Conservation (phyloP, 1,140 invertebrate genomes). For the Muscidifurax raptorellus region DNA sequence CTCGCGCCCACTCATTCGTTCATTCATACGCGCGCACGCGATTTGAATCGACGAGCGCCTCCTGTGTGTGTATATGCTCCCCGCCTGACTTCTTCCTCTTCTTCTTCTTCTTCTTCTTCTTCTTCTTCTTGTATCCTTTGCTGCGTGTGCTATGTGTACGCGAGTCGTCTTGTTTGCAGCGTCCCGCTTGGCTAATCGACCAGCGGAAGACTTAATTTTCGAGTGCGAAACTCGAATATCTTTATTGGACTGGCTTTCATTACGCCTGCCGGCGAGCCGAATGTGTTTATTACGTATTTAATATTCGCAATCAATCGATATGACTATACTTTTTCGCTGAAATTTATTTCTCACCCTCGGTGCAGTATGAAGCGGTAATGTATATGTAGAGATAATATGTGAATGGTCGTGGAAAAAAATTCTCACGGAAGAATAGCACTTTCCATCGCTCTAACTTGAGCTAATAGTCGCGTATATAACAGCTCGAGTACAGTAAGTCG, state of each 20-base stretch:
- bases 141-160: not conserved
- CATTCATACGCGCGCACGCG: conserved; percentile 67
- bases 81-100: not conserved
- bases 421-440: not conserved
- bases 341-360: not conserved
- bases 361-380: no score
- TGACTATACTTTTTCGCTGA: not conserved
- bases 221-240: not conserved
- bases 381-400: no score
- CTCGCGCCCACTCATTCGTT: conserved; percentile 67
- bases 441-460: no score
- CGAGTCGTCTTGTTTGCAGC: not conserved
- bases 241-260: not conserved
- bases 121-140: not conserved
- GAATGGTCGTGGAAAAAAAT: not conserved
- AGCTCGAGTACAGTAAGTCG: no score
- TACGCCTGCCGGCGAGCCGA: not conserved
- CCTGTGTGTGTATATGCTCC: not conserved
- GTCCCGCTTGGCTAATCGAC: not conserved
- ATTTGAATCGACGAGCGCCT: conserved; percentile 64
- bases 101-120: not conserved
- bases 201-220: conserved; percentile 11
- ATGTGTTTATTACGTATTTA: not conserved
- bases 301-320: no score
- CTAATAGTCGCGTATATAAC: no score